Conservation (phyloP, 2,888 invertebrate genomes). For the Xestoiulus laeticollis region DNA sequence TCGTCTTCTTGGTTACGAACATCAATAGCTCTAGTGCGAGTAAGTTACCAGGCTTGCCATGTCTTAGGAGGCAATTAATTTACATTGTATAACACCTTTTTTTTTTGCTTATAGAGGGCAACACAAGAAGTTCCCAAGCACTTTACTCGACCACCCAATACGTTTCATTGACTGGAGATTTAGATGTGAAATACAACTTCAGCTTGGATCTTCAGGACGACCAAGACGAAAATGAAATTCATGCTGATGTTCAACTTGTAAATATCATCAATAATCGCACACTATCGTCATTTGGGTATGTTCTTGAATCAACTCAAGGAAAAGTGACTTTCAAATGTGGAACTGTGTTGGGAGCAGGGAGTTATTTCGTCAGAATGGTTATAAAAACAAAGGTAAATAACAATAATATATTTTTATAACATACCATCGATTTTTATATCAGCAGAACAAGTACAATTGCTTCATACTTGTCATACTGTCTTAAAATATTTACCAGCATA, state of each 20-base stretch:
- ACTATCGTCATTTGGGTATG: neutral
- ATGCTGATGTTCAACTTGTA: neutral
- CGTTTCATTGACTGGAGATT: conserved; percentile 46
- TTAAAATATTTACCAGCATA: too few relatives aligned
- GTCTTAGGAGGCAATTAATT: neutral
- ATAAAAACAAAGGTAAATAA: conserved; percentile 48
- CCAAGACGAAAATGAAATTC: neutral
- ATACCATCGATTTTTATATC: too few relatives aligned
- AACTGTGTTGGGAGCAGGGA: conserved; percentile 40
- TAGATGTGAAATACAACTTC: conserved; percentile 46
- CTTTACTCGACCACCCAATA: conserved; percentile 46
- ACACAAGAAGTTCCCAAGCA: conserved; percentile 5
- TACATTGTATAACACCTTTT: neutral
- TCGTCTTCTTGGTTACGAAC: neutral
- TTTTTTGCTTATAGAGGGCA: conserved; percentile 36
- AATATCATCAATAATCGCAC: neutral
- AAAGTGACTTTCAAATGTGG: conserved; percentile 51
- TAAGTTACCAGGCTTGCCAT: neutral
- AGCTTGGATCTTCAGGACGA: neutral
- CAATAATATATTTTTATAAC: too few relatives aligned
- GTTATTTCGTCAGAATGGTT: conserved; percentile 8
- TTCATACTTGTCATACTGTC: too few relatives aligned
- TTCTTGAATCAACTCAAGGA: conserved; percentile 24
- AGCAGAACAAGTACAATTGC: too few relatives aligned
- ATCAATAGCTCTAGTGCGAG: neutral